Evolutionary conservation across 92 coral and sea anemone species (phyloP), one percentile per base, ranked within the genome.

Genomic region (Epizoanthus ramosus): DNA sequence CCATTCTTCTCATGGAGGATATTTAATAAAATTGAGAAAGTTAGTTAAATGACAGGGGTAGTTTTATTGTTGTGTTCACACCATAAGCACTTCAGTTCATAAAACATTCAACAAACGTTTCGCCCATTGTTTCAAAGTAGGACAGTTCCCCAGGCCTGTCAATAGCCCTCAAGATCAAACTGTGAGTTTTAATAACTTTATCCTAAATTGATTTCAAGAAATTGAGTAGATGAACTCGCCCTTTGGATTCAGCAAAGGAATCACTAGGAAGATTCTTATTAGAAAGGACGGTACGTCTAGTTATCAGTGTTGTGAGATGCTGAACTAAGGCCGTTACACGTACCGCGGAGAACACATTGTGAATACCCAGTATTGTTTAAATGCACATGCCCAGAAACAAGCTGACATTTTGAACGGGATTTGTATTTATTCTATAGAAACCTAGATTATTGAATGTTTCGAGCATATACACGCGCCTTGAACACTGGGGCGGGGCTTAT

Each of bases 111-210:
- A 67, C 72, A 67, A 37, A 37, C 16, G 57, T 65, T 61, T 61
- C 47, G 22, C 41, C 22, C 12, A 41, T 77, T 77, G 82, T 77
- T 60, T 57, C 35, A 61, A 14, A 43, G 9, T 61, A 21, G 71
- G 70, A 76, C 81, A 60, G 69, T 76, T 76, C 81, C 81, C 81
- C 53, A 56, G 65, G 53, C 82, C 52, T 77, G 82, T 77, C 82
- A 60, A 60, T 41, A 60, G 56, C 39, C 70, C 58, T 24, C 70
- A 43, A 61, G 63, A 77, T 59, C 24, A 59, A 77, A 61, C 24
- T 41, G 5, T 14, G 7, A 61, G 63, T 22, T 59, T 37, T 57
- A 75, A 39, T 77, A 24, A 21, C 47, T 43, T 10, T 41, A 14
- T 8, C 63, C 35, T 8, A 77, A 60, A 57, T 43, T 22, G 19